Base-by-base conservation (phyloP, 2,888 invertebrate species). In the Idaea biselata region DNA sequence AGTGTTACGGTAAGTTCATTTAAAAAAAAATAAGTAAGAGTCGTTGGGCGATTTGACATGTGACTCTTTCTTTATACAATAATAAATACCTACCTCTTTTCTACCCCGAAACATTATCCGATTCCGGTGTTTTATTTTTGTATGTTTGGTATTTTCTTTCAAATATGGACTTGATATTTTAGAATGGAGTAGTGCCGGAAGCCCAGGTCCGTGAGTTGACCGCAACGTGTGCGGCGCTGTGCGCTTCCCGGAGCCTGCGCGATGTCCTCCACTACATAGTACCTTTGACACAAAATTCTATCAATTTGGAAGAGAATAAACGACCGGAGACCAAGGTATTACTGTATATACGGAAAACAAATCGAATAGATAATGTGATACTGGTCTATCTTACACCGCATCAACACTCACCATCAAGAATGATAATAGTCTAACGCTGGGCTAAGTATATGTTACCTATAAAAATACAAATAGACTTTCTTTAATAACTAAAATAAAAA, bases 171-270 rank as follows among this genome's bases (percentile, higher is more conserved):
- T 3, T 25, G 25, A 25, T 25, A 7, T 58, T 66, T 65, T 67
- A 91, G 90, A 85, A 88, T 7, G 91, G 91, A 1, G 69, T 77
- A 55, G 88, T 91, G 0, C 84, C 86, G 0, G 61, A 73, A 2
- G 65, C 76, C 6, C 82, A 84, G 61, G 73, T 85, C 1, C 84
- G 88, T 1, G 92, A 90, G 63, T 66, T 92, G 61, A 86, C 87
- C 0, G 96, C 98, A 0, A 96, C 97, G 2, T 93, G 98, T 67
- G 97, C 97, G 57, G 96, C 98, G 0, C 92, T 99, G 68, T 97
- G 97, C 78, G 95, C 95, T 58, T 84, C 89, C 0, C 82, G 84
- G 1, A 90, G 85, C 62, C 76, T 92, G 1, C 84, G 87, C 5
- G 91, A 91, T 60, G 88, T 91, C 0, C 69, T 92, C 61, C 88